Evolutionary conservation across 2,888 invertebrate genomes (phyloP).

Genomic region (Salpingus planirostris): DNA sequence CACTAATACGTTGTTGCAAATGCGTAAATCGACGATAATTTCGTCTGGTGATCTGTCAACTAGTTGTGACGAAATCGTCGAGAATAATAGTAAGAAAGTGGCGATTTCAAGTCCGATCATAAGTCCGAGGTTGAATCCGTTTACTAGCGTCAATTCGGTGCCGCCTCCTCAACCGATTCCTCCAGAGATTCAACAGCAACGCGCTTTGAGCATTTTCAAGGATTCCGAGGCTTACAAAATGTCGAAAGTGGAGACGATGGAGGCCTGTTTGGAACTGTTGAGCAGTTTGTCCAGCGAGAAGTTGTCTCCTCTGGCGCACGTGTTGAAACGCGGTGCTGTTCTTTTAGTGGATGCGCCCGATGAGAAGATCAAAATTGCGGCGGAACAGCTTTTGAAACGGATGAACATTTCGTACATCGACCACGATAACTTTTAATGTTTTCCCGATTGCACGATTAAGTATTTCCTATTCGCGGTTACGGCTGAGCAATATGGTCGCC

Average conservation of each 20-base stretch:
- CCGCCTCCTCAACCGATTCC: slow-evolving; percentile 64
- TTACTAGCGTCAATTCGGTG: slow-evolving; percentile 26
- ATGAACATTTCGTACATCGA: slow-evolving; percentile 41
- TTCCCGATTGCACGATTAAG: too few species aligned
- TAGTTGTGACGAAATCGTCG: slow-evolving; percentile 30
- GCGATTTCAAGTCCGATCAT: slow-evolving; percentile 39
- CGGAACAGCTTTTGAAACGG: slow-evolving; percentile 35
- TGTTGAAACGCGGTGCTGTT: slow-evolving; percentile 39
- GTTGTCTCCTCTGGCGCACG: slow-evolving; percentile 35
- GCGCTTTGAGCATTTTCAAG: slow-evolving; percentile 74
- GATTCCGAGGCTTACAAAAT: slow-evolving; percentile 79
- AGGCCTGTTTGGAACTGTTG: slow-evolving; percentile 70
- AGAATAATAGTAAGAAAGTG: slow-evolving; percentile 36
- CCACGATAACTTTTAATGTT: slow-evolving; percentile 34
- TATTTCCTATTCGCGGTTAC: too few species aligned
- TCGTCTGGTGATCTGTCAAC: too few species aligned
- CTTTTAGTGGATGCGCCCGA: slow-evolving; percentile 36
- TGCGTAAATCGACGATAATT: slow-evolving; percentile 32
- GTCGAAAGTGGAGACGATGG: slow-evolving; percentile 78
- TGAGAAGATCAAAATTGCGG: slow-evolving; percentile 38
- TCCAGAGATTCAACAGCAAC: slow-evolving; percentile 76
- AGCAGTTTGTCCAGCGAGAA: slow-evolving; percentile 37
- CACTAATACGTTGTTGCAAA: slow-evolving; percentile 38
- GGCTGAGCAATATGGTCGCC: too few species aligned
- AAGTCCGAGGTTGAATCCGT: slow-evolving; percentile 33